Base-by-base conservation (phyloP, 2,113 vertebrate species). In the Dasyprocta punctata region DNA sequence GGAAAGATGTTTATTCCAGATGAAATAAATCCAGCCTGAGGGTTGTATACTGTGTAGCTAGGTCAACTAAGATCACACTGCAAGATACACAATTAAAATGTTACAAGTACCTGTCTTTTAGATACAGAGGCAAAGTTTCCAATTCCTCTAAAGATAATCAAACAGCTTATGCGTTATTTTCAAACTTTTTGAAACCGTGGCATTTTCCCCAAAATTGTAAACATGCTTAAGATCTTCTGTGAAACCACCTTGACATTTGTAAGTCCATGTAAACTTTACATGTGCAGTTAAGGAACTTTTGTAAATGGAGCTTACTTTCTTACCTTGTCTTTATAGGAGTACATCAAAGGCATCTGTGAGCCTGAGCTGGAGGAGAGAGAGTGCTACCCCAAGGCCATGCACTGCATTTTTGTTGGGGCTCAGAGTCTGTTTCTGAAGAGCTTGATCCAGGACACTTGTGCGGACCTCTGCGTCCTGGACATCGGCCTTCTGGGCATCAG, bases 321-420 rank as follows among this genome's bases (percentile, higher is more conserved):
- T 81, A 7, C 89, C 30, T 60, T 95, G 38, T 97, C 41, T 84
- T 98, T 97, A 41, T 96, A 99, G 99, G 99, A 99, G 86, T 99
- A 99, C 83, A 98, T 99, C 94, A 99, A 99, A 97, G 99, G 99
- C 13, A 98, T 99, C 83, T 99, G 99, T 98, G 99, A 99, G 98
- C 99, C 99, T 28, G 99, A 99, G 95, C 98, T 99, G 63, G 99
- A 99, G 97, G 98, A 99, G 97, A 99, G 98, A 71, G 99, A 99
- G 95, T 87, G 95, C 10, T 99, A 99, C 96, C 99, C 99, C 0
- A 99, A 99, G 97, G 99, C 99, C 97, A 99, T 99, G 99, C 99
- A 99, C 97, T 99, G 99, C 94, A 99, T 99, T 98, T 99, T 99
- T 26, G 99, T 98, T 17, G 99, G 99, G 0, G 99, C 99, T 0